Evolutionary conservation across 2,113 vertebrate genomes (phyloP), one percentile per base, ranked within the genome.

Genomic region (Tylochromis polylepis): DNA sequence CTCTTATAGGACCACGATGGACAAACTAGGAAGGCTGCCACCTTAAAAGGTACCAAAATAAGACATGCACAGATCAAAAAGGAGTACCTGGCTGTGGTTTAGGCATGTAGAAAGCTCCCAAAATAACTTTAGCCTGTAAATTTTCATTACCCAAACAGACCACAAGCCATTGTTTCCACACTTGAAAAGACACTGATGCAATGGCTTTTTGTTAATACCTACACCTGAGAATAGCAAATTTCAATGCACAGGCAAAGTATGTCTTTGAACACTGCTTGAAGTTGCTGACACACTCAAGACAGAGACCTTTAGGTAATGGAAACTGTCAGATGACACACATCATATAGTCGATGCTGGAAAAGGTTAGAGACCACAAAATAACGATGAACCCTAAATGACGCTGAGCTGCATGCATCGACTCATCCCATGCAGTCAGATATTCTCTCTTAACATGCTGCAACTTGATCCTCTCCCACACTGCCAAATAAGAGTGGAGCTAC

Each of bases 351-450:
- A 65, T 65, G 11, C 34, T 38, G 34, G 20, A 65, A n/a, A 65
- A 38, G 60, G 60, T 38, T 38, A 65, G 60, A 65, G 34, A 65
- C 60, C 60, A 38, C 60, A 65, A 36, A 65, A 65, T 12, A 65
- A 12, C 10, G 4, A 65, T 8, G 20, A 67, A 67, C 20, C 34
- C 34, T 67, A 67, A 41, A 67, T 22, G 18, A 38, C 1, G 20
- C 34, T 22, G 62, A 65, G 34, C 34, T 12, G 31, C 62, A n/a
- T 67, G 31, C 38, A 38, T 41, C 4, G 2, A 67, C 4, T 38
- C 34, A 2, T 65, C 38, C 0, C 0, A 38, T 38, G 60, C 5
- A 65, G 60, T 65, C 18, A 65, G 34, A 67, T 67, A 38, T 67
- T 67, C 34, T 67, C 62, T 41, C 12, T 67, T 22, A 67, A 41